phyloP scores from a whole-genome alignment of 2,113 vertebrate genomes.

The Fregetta grallaria region DNA sequence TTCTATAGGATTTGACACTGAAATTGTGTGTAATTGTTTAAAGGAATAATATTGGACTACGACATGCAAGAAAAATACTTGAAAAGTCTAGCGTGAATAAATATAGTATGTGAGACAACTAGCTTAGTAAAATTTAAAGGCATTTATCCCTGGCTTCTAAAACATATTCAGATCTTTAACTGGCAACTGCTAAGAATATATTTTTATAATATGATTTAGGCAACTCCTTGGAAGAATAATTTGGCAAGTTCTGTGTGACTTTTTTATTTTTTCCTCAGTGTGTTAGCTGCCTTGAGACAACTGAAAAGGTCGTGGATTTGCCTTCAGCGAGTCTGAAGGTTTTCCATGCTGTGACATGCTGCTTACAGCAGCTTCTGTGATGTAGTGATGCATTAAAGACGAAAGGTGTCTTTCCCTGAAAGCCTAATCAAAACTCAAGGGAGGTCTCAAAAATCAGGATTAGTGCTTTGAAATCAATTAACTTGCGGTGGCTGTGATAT shows the following conservation, averaged over 20 bases:
- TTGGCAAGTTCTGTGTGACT: background rate
- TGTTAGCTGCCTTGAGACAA: background rate
- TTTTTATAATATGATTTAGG: background rate
- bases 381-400: background rate
- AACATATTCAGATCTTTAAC: background rate
- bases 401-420: background rate
- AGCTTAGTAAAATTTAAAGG: background rate
- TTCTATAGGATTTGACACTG: background rate
- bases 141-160: background rate
- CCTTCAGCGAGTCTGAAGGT: background rate
- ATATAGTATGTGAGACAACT: background rate
- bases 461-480: background rate
- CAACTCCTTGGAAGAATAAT: background rate
- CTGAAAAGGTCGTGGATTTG: background rate
- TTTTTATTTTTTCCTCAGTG: background rate
- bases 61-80: background rate
- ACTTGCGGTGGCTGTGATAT: accelerated
- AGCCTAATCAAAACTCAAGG: background rate
- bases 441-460: background rate
- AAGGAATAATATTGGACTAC: background rate
- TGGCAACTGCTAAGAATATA: background rate
- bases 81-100: background rate
- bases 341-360: background rate
- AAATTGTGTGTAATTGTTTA: background rate
- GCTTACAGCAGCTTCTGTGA: background rate